These are phyloP conservation scores for Drosophila yakuba DNA, from an alignment of 1,140 invertebrate species.

Conservation along the genomic window DNA sequence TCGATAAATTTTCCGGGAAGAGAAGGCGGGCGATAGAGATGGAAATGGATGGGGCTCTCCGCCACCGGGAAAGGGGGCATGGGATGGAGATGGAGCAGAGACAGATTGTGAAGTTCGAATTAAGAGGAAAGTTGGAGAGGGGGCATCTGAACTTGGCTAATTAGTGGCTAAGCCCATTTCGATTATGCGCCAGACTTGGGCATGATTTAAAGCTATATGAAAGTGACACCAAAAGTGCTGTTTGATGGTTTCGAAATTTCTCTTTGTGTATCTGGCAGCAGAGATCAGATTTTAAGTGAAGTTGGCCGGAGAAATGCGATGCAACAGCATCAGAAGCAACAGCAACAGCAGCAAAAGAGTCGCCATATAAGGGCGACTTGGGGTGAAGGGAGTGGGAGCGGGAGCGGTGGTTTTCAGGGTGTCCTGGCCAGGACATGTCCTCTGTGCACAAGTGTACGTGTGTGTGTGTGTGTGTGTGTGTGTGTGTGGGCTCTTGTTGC, in stretches of 20 bases:
- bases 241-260: background rate
- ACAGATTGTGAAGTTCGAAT: conserved; percentile 36
- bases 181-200: conserved; percentile 47
- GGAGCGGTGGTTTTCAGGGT: background rate
- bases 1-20: conserved; percentile 61
- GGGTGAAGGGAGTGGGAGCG: too few relatives aligned
- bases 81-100: conserved; percentile 19
- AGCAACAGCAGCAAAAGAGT: conserved; percentile 13
- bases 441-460: background rate
- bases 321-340: conserved; percentile 46
- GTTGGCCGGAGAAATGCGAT: conserved; percentile 30
- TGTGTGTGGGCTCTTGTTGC: conserved; percentile 10
- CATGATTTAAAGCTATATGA: conserved; percentile 19
- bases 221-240: too few relatives aligned
- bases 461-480: conserved; percentile 1
- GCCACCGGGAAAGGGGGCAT: too few relatives aligned
- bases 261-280: conserved; percentile 12
- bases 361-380: conserved; percentile 15
- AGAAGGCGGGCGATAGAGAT: background rate
- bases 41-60: background rate
- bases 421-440: conserved; percentile 33
- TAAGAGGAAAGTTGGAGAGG: background rate
- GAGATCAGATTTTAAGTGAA: conserved; percentile 53
- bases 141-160: conserved; percentile 41
- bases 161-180: conserved; percentile 66